Evolutionary conservation across 2,113 vertebrate genomes (phyloP), one percentile per base, ranked within the genome.

Genomic region (Myiozetetes cayanensis): DNA sequence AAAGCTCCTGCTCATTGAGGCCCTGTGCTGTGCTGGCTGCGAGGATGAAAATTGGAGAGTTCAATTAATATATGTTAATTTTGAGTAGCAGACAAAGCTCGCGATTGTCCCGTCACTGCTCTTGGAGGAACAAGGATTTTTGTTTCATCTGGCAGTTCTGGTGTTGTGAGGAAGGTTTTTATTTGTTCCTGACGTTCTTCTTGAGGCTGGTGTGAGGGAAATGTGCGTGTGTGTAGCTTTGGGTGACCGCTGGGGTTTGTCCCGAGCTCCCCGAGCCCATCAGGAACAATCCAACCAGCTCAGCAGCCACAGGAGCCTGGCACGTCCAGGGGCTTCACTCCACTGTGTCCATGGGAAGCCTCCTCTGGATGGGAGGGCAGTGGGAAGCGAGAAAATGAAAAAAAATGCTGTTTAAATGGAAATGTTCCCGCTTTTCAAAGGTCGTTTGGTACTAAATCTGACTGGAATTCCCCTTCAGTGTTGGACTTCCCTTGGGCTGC

Each of bases 121-220:
- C 65, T 62, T 67, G 77, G 47, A 81, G 22, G 27, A 91, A 56
- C 52, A 47, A 84, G 72, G 65, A 72, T 70, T 93, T 93, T 80
- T 70, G 43, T 84, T 92, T 90, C 65, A 44, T 83, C 73, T 62
- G 72, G 86, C 61, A 50, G 22, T 71, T 81, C 46, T 41, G 15
- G 73, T 46, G 15, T 61, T 65, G 58, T 25, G 73, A 76, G 58
- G 21, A 27, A 30, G 35, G n/a, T 9, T 85, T 93, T 59, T 39
- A 61, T 87, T 92, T 87, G 55, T 79, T 85, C 81, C 87, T 82
- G 81, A 43, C n/a, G 6, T 87, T 93, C 85, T 86, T 56, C 70
- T 89, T 71, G 47, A 27, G 66, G 65, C 41, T 41, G 62, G 46
- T 55, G 66, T 50, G 39, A 37, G 35, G n/a, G 55, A 91, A 95